Base-by-base conservation (phyloP, 2,113 vertebrate genomes). In the Ceyx melanurus region DNA sequence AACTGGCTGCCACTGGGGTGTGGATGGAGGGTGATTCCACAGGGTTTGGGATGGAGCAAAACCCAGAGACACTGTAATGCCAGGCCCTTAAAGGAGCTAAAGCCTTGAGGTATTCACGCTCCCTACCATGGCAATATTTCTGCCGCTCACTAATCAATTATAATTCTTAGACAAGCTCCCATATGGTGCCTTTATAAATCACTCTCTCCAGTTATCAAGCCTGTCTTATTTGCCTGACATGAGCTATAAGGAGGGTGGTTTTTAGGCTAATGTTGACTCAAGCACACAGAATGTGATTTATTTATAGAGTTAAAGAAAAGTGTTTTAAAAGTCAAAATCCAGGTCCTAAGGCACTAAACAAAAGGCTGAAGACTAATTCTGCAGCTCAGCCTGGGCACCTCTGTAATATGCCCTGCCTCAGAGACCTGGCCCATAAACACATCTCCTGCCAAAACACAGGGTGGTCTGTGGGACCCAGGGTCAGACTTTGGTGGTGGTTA, bases 181-280 rank as follows among this genome's bases (percentile, higher is more conserved):
- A 96, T 94, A 88, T 95, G 95, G 95, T 35, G 82, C 84, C 91
- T 93, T 93, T 89, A 91, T 93, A 95, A 96, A 95, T 93, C 80
- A 75, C 87, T 67, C 92, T 86, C 91, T 79, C 79, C 89, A 62
- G 57, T 93, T 91, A 89, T 79, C 93, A 65, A 97, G 80, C 42
- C 91, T 95, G 92, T 88, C 95, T 83, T 76, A 26, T 81, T 82
- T 94, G 93, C 89, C 80, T 95, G 96, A 92, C 94, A 91, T 4
- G 70, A 95, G 94, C 91, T 91, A 3, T 19, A 67, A 90, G 87
- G 85, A 92, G 89, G 84, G 58, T 35, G 50, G 18, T 1, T 85
- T 90, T 92, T 33, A 84, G 89, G 93, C 87, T 96, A 95, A 86
- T 83, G 91, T 95, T 94, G 87, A 96, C 91, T 94, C 65, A 68